Conservation (phyloP, 2,888 invertebrate species). For the Drosophila kuntzei region DNA sequence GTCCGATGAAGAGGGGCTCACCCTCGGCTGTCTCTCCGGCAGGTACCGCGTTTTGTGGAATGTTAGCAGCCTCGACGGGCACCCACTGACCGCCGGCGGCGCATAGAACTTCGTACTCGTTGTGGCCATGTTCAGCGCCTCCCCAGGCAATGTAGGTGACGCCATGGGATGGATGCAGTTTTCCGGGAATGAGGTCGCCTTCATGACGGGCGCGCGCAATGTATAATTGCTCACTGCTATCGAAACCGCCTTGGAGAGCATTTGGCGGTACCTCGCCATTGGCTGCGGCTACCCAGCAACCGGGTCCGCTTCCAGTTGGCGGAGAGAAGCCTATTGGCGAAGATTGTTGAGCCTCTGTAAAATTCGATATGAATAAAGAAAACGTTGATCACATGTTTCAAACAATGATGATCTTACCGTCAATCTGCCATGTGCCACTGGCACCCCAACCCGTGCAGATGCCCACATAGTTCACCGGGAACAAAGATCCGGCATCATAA, state of each 20-base stretch:
- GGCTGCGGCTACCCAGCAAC: constrained; percentile 88
- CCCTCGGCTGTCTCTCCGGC: constrained; percentile 91
- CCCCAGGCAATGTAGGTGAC: constrained; percentile 92
- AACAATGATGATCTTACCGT: constrained; percentile 87
- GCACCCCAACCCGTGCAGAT: constrained; percentile 96
- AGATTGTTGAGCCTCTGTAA: constrained; percentile 73
- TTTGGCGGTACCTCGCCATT: constrained; percentile 90
- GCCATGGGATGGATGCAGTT: constrained; percentile 89
- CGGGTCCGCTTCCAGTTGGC: constrained; percentile 82
- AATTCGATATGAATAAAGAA: background rate
- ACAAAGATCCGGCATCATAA: constrained; percentile 90
- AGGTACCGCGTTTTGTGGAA: constrained; percentile 91
- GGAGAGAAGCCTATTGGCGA: constrained; percentile 75
- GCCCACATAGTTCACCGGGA: constrained; percentile 91
- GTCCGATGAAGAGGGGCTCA: constrained; percentile 92
- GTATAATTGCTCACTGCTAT: constrained; percentile 88
- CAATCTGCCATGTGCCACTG: constrained; percentile 92
- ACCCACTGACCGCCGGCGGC: constrained; percentile 89
- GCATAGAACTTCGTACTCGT: constrained; percentile 89
- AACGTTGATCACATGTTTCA: background rate
- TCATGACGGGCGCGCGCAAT: constrained; percentile 90
- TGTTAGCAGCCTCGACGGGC: constrained; percentile 87
- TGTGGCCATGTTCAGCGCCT: constrained; percentile 89
- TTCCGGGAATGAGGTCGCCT: constrained; percentile 92
- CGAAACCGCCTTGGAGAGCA: constrained; percentile 89